These are phyloP conservation scores for Brachyptera risi DNA, from an alignment of 2,888 invertebrate species.

Conservation along the genomic window DNA sequence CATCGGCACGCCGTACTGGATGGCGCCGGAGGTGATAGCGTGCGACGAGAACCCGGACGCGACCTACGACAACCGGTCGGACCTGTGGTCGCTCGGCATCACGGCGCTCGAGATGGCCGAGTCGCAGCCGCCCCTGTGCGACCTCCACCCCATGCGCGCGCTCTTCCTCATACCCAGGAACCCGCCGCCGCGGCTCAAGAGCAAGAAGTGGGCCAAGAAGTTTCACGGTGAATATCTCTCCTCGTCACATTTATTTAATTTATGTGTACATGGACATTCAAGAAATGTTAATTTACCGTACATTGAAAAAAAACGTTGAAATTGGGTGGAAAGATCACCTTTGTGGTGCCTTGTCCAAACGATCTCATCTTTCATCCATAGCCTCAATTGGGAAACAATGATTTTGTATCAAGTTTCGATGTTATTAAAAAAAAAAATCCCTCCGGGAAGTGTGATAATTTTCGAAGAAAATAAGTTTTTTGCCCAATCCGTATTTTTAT, in stretches of 20 bases:
- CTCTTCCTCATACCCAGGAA: conserved; percentile 97
- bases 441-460: no score
- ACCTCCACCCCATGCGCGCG: conserved; percentile 99
- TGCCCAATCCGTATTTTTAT: no score
- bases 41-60: conserved; percentile 99
- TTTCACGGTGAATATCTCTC: conserved; percentile 64
- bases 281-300: no score
- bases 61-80: conserved; percentile 96
- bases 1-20: conserved; percentile 97
- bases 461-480: no score
- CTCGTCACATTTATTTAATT: conserved; percentile 8
- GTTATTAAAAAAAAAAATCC: no score
- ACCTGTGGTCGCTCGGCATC: conserved; percentile 90
- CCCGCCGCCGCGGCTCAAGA: conserved; percentile 94
- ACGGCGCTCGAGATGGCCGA: conserved; percentile 99
- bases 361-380: no score
- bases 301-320: no score
- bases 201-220: conserved; percentile 97
- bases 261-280: no score
- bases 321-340: no score
- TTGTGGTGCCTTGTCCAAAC: no score
- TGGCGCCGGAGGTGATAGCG: conserved; percentile 99
- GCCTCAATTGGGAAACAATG: no score
- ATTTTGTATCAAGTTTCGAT: no score
- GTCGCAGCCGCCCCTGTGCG: conserved; percentile 97